Evolutionary conservation across 2,888 invertebrate species (phyloP).

Genomic region (Melanostoma mellinum): DNA sequence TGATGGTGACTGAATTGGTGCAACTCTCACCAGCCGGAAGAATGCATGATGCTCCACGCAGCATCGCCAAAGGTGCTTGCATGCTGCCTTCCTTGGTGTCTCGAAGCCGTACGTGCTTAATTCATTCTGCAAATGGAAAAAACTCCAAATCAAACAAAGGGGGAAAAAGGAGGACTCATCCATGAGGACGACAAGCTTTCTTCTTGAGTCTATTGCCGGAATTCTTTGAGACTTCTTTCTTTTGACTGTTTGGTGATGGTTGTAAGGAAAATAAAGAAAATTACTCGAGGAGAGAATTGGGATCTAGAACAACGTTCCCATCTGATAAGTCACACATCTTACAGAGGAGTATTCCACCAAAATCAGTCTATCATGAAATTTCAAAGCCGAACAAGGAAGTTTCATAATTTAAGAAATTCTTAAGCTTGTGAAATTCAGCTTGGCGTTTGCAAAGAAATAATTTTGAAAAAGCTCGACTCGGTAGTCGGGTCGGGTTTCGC

Average conservation of each 20-base stretch:
- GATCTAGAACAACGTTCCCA: constrained; percentile 20
- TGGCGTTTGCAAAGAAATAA: no score
- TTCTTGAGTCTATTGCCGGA: constrained; percentile 23
- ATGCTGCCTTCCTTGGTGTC: constrained; percentile 94
- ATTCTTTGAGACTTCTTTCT: constrained; percentile 35
- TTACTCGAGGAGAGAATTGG: constrained; percentile 10
- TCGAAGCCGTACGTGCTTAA: constrained; percentile 98
- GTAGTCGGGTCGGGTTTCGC: constrained; percentile 13
- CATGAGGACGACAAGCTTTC: constrained; percentile 7
- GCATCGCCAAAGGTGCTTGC: constrained; percentile 97
- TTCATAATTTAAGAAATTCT: background rate
- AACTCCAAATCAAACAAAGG: constrained; percentile 33
- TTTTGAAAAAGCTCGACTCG: background rate
- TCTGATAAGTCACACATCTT: background rate
- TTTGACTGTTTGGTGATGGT: background rate
- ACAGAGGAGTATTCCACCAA: background rate
- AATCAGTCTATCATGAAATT: background rate
- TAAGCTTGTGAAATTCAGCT: background rate
- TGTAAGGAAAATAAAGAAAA: constrained; percentile 26
- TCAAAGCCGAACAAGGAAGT: background rate
- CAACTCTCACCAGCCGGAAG: constrained; percentile 92
- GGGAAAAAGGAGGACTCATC: constrained; percentile 15
- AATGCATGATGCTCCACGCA: constrained; percentile 98
- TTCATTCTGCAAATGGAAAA: constrained; percentile 87
- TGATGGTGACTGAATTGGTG: constrained; percentile 84